Conservation (phyloP, 1,140 invertebrate species). For the Leptopilina clavipes region DNA sequence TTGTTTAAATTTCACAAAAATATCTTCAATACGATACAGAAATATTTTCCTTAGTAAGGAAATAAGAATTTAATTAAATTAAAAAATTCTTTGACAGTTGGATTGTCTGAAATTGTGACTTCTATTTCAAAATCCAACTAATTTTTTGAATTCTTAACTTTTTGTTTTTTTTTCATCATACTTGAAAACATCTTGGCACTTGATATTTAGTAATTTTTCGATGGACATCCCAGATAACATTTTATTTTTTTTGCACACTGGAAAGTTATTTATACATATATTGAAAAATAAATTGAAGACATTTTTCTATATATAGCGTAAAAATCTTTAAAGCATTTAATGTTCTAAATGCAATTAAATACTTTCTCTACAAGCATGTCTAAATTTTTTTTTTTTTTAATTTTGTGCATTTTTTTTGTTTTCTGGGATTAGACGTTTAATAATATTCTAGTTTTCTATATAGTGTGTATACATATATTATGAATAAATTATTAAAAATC, state of each 20-base stretch:
- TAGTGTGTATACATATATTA: conserved; percentile 47
- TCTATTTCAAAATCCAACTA: conserved; percentile 37
- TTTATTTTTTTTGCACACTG: not conserved
- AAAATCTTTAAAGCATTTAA: conserved; percentile 17
- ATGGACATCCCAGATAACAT: conserved; percentile 46
- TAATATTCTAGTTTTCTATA: conserved; percentile 38
- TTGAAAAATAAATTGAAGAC: not conserved
- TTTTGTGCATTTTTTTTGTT: not conserved
- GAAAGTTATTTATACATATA: not conserved
- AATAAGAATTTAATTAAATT: not conserved
- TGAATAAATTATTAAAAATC: conserved; percentile 51
- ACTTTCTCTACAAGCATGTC: not conserved
- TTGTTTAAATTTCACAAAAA: no score
- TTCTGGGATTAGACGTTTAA: conserved; percentile 10
- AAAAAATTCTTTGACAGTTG: conserved; percentile 19
- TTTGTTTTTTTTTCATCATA: conserved; percentile 33
- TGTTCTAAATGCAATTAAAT: not conserved
- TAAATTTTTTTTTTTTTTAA: not conserved
- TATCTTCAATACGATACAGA: no score
- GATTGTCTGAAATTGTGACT: conserved; percentile 38
- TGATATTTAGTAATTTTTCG: conserved; percentile 61
- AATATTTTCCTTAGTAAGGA: no score
- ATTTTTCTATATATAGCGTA: not conserved
- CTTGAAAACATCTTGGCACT: conserved; percentile 60
- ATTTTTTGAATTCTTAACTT: conserved; percentile 44